Evolutionary conservation across 1,140 invertebrate species (phyloP), one percentile per base, ranked within the genome.

Genomic region (Bombus impatiens): DNA sequence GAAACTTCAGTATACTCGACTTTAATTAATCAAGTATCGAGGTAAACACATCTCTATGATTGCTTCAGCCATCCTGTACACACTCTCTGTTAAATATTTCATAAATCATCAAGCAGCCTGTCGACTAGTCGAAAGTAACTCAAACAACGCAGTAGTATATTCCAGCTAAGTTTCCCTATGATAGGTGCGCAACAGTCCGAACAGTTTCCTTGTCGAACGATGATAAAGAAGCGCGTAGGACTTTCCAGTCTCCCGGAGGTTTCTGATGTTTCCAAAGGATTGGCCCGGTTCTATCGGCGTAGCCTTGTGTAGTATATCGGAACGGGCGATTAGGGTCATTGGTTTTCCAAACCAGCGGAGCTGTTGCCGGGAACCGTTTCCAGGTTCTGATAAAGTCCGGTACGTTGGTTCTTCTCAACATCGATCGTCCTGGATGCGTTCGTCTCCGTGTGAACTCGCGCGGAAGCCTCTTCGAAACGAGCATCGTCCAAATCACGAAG

Each of bases 321-420:
- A n/a, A 70, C 40, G 18, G 70, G 22, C 82, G 87, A 89, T 89
- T 90, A 89, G 77, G 88, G 88, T 89, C 88, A 89, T 89, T 86
- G 88, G 71, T 89, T 89, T 89, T 88, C 78, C 87, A 68, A 72
- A 89, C 75, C 62, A 83, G 71, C 79, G 65, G 84, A 80, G 67
- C 86, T 59, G 67, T 81, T 88, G 79, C 59, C 40, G 76, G 87
- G 84, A 88, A 75, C 40, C 70, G 78, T 10, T 86, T 42, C 53
- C 80, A 59, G 84, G 35, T 44, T 62, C 47, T 67, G 85, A 86
- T 86, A 83, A 83, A 76, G 72, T 80, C 59, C 28, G 76, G 42
- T 15, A 35, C 59, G 22, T 28, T 9, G 32, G 3, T n/a, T 25
- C 44, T 76, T 25, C 72, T 76, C 37, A 15, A 3, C 44, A 86